These are phyloP conservation scores for Goniozus legneri DNA, from an alignment of 1,140 invertebrate species.

Conservation along the genomic window DNA sequence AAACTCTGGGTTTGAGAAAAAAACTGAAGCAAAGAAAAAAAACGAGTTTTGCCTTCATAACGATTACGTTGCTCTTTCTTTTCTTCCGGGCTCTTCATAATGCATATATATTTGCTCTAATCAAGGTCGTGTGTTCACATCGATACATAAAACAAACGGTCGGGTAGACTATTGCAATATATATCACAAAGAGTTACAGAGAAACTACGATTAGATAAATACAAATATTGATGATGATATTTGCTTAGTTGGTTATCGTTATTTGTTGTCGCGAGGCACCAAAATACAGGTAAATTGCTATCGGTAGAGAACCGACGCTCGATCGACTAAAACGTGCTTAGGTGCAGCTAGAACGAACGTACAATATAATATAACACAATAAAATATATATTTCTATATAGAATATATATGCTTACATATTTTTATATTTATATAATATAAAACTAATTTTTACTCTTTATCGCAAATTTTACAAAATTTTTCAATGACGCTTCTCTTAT, in stretches of 20 bases:
- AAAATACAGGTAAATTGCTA: conserved; percentile 23
- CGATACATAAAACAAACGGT: conserved; percentile 48
- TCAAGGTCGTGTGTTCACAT: conserved; percentile 43
- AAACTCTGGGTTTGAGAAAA: no score
- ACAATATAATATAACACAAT: conserved; percentile 36
- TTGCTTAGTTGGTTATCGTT: conserved; percentile 30
- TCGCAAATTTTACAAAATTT: conserved; percentile 8
- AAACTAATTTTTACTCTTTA: no score
- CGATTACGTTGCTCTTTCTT: no score
- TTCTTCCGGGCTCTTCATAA: no score
- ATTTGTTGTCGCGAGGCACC: conserved; percentile 43
- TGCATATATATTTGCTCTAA: conserved; percentile 18
- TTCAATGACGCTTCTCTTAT: not conserved
- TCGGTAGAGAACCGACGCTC: conserved; percentile 21
- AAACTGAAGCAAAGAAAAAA: no score
- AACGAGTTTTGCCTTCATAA: no score
- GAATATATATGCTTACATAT: conserved; percentile 29
- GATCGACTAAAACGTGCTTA: conserved; percentile 20
- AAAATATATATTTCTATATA: conserved; percentile 35
- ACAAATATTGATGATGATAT: conserved; percentile 49
- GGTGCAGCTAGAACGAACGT: conserved; percentile 23
- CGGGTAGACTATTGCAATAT: conserved; percentile 54
- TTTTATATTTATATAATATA: conserved; percentile 14
- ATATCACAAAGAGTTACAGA: conserved; percentile 56
- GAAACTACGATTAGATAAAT: conserved; percentile 55